Evolutionary conservation across 2,888 invertebrate species (phyloP).

Genomic region (Andrena minutula): DNA sequence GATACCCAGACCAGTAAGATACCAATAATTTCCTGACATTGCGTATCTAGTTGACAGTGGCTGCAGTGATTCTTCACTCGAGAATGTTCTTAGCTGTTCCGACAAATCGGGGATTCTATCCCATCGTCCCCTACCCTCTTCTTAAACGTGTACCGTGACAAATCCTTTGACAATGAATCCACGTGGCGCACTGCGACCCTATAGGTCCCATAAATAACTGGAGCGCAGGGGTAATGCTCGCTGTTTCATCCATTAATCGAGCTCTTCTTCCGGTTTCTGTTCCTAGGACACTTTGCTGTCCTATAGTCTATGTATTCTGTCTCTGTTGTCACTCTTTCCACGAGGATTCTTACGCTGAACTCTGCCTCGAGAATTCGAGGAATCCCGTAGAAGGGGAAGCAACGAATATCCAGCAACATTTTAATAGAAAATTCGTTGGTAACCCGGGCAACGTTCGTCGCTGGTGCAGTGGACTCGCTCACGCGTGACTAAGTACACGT

Average conservation of each 20-base stretch:
- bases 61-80: neutral
- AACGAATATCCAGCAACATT: slow-evolving; percentile 8
- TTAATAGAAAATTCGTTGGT: slow-evolving; percentile 26
- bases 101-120: slow-evolving; percentile 27
- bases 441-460: slow-evolving; percentile 27
- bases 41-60: neutral
- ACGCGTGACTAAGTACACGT: slow-evolving; percentile 73
- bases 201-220: slow-evolving; percentile 75
- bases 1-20: slow-evolving; percentile 74
- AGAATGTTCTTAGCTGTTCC: slow-evolving; percentile 1
- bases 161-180: slow-evolving; percentile 76
- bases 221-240: slow-evolving; percentile 60
- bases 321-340: neutral
- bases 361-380: no score
- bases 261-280: slow-evolving; percentile 51
- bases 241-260: slow-evolving; percentile 72
- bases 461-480: slow-evolving; percentile 40
- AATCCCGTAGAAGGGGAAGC: neutral
- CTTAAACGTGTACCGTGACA: slow-evolving; percentile 75
- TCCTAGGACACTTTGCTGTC: neutral
- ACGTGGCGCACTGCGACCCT: slow-evolving; percentile 69
- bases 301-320: neutral
- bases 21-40: neutral
- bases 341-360: neutral
- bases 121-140: slow-evolving; percentile 48